A percentile compares a stretch with the other conserved stretches of the same genome.
Conservation (phyloP, 2,113 vertebrate genomes). For the Tetrao urogallus region DNA sequence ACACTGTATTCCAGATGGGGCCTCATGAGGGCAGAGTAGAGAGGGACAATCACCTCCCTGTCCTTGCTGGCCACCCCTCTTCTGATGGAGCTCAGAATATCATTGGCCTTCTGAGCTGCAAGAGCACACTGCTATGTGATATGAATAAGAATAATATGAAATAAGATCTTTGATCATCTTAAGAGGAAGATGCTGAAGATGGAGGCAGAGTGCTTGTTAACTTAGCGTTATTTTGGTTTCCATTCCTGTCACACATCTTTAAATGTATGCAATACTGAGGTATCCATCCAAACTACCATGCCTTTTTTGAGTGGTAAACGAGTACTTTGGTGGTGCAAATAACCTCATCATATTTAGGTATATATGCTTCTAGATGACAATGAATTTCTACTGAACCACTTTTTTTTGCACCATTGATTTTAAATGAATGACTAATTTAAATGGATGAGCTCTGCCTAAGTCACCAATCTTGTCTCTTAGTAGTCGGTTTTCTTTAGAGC, state of each 20-base stretch:
- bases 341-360: neutral
- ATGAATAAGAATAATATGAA: neutral
- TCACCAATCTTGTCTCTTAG: neutral
- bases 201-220: neutral
- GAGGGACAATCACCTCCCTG: too few relatives aligned
- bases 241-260: neutral
- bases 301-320: slow-evolving; percentile 5
- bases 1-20: too few relatives aligned
- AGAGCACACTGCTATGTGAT: too few relatives aligned
- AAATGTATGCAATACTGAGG: neutral
- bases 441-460: neutral
- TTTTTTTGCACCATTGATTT: neutral
- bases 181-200: neutral
- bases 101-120: too few relatives aligned
- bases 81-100: too few relatives aligned
- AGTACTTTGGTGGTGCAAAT: neutral
- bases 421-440: slow-evolving; percentile 27
- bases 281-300: neutral
- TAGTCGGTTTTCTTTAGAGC: neutral
- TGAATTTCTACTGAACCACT: neutral
- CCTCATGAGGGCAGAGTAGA: too few relatives aligned
- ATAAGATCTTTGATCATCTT: neutral
- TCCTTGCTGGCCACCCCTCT: too few relatives aligned
- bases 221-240: neutral
- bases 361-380: neutral